Percentiles rank a stretch among this genome's conserved stretches.
Conservation (phyloP, 2,113 vertebrate genomes). For the Azemiops feae region DNA sequence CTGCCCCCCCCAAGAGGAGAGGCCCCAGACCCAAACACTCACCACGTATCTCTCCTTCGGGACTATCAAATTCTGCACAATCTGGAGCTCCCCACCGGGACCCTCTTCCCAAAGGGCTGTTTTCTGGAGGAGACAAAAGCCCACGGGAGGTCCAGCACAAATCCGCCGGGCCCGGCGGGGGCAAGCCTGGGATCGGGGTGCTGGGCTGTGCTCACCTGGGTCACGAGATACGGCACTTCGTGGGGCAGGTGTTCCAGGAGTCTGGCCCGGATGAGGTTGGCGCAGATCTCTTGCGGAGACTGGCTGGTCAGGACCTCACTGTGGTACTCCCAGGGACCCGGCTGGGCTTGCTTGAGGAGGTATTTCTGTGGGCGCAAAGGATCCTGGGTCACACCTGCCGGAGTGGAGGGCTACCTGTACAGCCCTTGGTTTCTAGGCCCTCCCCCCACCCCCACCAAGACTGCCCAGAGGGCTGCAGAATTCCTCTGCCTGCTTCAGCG, state of each 20-base stretch:
- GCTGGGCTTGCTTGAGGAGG: slow-evolving; percentile 80
- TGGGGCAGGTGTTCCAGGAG: slow-evolving; percentile 86
- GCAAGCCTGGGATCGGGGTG: too few species aligned
- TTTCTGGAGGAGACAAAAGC: slow-evolving; percentile 62
- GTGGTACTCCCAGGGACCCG: slow-evolving; percentile 89
- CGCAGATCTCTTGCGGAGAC: slow-evolving; percentile 83
- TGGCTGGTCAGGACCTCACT: slow-evolving; percentile 89
- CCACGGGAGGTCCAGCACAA: neutral
- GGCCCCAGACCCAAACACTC: slow-evolving; percentile 42
- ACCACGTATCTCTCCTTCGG: slow-evolving; percentile 86
- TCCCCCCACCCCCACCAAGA: too few species aligned
- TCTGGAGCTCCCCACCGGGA: slow-evolving; percentile 76
- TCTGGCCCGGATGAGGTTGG: slow-evolving; percentile 86
- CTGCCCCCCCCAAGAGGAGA: neutral
- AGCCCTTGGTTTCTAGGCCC: too few species aligned
- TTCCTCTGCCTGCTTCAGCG: neutral
- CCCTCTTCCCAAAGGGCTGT: slow-evolving; percentile 83
- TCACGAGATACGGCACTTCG: slow-evolving; percentile 87
- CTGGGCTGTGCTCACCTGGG: slow-evolving; percentile 75
- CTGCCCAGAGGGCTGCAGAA: too few species aligned
- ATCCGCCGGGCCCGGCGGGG: too few species aligned
- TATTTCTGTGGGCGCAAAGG: slow-evolving; percentile 73
- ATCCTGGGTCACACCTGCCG: neutral
- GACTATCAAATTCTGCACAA: slow-evolving; percentile 80
- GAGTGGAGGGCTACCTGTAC: too few species aligned